phyloP scores from a whole-genome alignment of 2,888 invertebrate genomes.

The Hemithea aestivaria region DNA sequence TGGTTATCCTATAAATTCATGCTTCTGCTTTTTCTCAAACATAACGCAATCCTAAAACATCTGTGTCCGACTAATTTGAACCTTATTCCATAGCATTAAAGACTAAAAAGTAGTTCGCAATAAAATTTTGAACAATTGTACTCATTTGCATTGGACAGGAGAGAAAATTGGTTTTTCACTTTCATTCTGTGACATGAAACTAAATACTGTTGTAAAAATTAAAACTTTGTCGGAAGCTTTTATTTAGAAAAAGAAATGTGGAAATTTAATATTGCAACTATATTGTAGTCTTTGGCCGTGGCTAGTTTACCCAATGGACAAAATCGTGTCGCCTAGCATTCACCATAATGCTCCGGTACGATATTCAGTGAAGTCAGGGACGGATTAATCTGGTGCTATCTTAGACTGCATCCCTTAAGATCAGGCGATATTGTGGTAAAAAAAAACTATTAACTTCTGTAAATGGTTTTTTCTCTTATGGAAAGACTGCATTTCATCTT shows the following conservation, averaged over 20 bases:
- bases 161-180: constrained; percentile 60
- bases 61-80: constrained; percentile 9
- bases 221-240: constrained; percentile 17
- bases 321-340: too few species aligned
- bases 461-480: too few species aligned
- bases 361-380: too few species aligned
- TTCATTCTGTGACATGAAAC: constrained; percentile 36
- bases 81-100: neutral
- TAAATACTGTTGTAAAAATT: constrained; percentile 17
- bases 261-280: neutral
- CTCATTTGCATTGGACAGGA: constrained; percentile 63
- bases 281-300: constrained; percentile 5
- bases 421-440: too few species aligned
- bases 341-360: too few species aligned
- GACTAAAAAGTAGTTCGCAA: constrained; percentile 17
- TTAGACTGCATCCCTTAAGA: too few species aligned
- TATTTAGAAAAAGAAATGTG: constrained; percentile 6
- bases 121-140: constrained; percentile 37
- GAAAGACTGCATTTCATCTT: too few species aligned
- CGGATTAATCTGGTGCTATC: too few species aligned
- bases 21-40: too few species aligned
- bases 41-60: too few species aligned
- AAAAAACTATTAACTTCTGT: too few species aligned
- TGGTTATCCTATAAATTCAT: neutral
- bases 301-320: too few species aligned